phyloP scores from a whole-genome alignment of 1,140 invertebrate species.

The Nebria ingens region DNA sequence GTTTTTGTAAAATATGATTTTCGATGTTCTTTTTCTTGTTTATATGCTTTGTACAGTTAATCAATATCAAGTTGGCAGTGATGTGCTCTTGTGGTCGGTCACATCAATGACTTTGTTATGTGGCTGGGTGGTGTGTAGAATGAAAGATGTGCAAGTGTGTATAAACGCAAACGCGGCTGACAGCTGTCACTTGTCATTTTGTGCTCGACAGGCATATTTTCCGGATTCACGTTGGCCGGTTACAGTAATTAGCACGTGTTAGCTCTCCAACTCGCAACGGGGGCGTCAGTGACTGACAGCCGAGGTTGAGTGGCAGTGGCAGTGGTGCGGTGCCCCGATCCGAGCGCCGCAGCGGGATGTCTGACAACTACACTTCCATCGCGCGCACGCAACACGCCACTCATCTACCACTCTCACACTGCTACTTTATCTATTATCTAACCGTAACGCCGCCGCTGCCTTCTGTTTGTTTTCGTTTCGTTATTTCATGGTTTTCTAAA shows the following conservation, averaged over 20 bases:
- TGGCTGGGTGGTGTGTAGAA: not conserved
- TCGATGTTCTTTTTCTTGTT: too few species aligned
- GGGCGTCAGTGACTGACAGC: slow-evolving; percentile 1
- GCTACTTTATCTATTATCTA: too few species aligned
- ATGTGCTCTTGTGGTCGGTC: too few species aligned
- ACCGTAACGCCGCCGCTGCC: not conserved
- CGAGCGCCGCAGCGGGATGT: not conserved
- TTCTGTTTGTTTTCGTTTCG: not conserved
- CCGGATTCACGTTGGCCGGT: slow-evolving; percentile 7
- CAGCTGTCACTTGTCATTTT: not conserved
- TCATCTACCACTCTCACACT: not conserved
- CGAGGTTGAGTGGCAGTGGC: not conserved
- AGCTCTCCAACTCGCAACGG: not conserved
- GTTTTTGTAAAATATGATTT: too few species aligned
- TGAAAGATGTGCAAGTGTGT: not conserved
- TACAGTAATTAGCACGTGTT: slow-evolving; percentile 8
- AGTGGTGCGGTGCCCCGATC: not conserved
- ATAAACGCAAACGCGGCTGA: not conserved
- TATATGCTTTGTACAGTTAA: too few species aligned
- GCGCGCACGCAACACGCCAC: not conserved
- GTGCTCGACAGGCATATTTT: slow-evolving; percentile 2
- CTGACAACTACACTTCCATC: not conserved
- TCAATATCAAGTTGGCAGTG: too few species aligned
- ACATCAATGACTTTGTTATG: too few species aligned
- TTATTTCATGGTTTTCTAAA: too few species aligned